Base-by-base conservation (phyloP, 1,140 invertebrate species). In the Atta texana region DNA sequence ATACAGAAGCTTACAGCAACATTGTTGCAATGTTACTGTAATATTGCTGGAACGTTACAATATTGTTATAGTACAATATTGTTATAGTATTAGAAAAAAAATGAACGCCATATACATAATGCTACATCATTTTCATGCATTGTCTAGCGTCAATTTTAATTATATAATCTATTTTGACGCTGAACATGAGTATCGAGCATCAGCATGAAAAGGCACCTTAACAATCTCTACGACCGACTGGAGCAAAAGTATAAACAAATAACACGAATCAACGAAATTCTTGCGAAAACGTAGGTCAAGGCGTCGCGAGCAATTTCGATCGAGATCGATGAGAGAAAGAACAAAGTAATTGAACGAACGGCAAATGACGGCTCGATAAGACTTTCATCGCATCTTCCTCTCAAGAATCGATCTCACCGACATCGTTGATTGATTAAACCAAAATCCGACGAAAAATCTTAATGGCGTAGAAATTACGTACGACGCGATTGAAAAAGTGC, bases 401-500 rank as follows among this genome's bases (percentile, higher is more conserved):
- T 74, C 78, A 61, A 84, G 82, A 66, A 86, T 72, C 68, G 77
- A 69, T 86, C 78, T 82, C 85, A 55, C 39, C 44, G 63, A 82
- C 76, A 57, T 71, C 44, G 55, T 51, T 84, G 80, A 28, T 72
- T 71, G 24, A 61, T 71, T 57, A 59, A 81, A 87, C 81, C n/a
- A 53, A 80, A 69, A 86, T 68, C 69, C 18, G 49, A 84, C 61
- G 72, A 28, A 77, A 76, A 90, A 86, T 61, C 71, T 66, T 74
- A 85, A 86, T 74, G 71, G 76, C 63, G 75, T 86, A 88, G 53
- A 88, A 90, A 88, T 89, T 90, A 90, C 89, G 64, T 91, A 81
- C 82, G 82, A 75, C 86, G 82, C 53, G 85, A 92, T 88, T 92
- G 90, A 59, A 91, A 92, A 92, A 92, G 88, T 92, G 90, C 87